phyloP scores from a whole-genome alignment of 2,888 invertebrate species.

The Criorhina ranunculi region DNA sequence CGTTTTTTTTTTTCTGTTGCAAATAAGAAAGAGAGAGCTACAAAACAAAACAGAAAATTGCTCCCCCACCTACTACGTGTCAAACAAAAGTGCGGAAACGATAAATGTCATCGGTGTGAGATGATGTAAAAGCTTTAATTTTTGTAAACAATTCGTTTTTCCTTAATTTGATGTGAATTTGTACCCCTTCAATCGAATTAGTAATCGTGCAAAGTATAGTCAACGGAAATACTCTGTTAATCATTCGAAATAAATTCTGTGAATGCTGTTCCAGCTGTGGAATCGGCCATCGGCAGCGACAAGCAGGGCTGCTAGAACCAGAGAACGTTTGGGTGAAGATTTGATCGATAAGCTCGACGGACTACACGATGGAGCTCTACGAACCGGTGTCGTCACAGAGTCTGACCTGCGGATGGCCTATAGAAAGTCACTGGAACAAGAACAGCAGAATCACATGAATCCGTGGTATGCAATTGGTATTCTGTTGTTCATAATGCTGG shows the following conservation, averaged over 20 bases:
- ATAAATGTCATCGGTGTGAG: conserved; percentile 52
- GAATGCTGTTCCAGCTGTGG: conserved; percentile 80
- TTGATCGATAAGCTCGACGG: conserved; percentile 81
- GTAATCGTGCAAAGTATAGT: conserved; percentile 43
- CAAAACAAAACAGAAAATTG: conserved; percentile 48
- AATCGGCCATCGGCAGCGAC: conserved; percentile 80
- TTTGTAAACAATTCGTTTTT: conserved; percentile 70
- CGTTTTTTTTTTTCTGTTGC: background rate
- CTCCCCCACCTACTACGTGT: conserved; percentile 47
- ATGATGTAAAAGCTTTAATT: conserved; percentile 70
- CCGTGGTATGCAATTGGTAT: conserved; percentile 82
- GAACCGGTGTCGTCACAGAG: conserved; percentile 81
- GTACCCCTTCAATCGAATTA: conserved; percentile 25
- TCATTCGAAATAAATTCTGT: conserved; percentile 32
- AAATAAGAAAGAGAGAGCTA: conserved; percentile 40
- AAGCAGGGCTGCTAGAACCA: conserved; percentile 78
- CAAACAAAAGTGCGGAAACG: conserved; percentile 44
- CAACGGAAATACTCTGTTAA: conserved; percentile 14
- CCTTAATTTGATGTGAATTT: conserved; percentile 48
- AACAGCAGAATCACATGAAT: conserved; percentile 80
- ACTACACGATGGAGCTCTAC: conserved; percentile 81
- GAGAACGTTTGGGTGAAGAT: conserved; percentile 80
- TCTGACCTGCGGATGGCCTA: conserved; percentile 82
- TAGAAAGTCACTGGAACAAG: conserved; percentile 80
- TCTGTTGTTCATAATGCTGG: conserved; percentile 82